Conservation (phyloP, 2,113 vertebrate genomes). For the Podarcis muralis region DNA sequence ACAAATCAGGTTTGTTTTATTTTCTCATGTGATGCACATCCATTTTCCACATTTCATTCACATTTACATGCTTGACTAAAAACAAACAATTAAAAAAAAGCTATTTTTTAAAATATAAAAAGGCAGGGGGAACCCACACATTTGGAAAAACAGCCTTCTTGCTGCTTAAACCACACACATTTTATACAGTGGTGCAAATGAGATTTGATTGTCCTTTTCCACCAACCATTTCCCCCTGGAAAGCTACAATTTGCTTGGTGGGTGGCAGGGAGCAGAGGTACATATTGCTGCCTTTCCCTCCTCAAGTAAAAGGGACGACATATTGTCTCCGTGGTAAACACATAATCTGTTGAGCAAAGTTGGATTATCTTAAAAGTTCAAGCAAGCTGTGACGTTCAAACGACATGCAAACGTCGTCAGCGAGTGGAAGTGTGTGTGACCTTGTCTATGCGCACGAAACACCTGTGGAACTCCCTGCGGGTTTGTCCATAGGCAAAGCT, state of each 20-base stretch:
- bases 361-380: conserved; percentile 4
- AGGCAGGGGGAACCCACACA: conserved; percentile 18
- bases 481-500: neutral
- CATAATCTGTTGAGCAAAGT: neutral
- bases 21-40: neutral
- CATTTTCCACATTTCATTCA: conserved; percentile 2
- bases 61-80: neutral
- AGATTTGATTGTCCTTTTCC: neutral
- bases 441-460: neutral
- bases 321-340: conserved; percentile 21
- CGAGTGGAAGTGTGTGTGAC: fast-evolving
- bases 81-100: neutral
- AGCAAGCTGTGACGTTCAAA: conserved; percentile 37
- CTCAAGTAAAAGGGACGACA: conserved; percentile 6
- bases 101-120: neutral
- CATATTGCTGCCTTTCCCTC: neutral
- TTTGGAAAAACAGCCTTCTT: neutral
- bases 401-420: conserved; percentile 34
- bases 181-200: conserved; percentile 19
- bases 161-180: fast-evolving
- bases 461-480: neutral
- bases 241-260: conserved; percentile 48
- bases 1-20: conserved; percentile 37
- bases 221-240: conserved; percentile 12
- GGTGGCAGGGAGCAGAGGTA: conserved; percentile 14